Base-by-base conservation (phyloP, 2,888 invertebrate genomes). In the Lasioglossum leucozonium region DNA sequence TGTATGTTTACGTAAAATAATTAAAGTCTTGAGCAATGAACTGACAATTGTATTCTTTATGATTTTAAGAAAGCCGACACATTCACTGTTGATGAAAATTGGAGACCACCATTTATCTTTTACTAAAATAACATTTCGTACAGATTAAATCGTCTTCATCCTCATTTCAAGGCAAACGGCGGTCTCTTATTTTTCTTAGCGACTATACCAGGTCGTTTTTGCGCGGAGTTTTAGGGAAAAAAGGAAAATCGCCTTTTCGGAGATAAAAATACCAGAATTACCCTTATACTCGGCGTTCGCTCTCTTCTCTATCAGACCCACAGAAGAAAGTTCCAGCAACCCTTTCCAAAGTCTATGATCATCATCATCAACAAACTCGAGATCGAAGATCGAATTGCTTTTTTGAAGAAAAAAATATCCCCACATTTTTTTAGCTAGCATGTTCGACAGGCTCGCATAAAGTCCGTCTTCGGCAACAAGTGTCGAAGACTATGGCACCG, bases 1-100 rank as follows among this genome's bases (percentile, higher is more conserved):
- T 81, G 85, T 81, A 80, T 47, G 58, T 81, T 81, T 71, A 47
- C 18, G 40, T 34, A 65, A 44, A 47, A 72, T 42, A 11, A 85
- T 85, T 85, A 85, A 85, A 85, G 77, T 74, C 74, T 65, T 77
- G 4, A 72, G 30, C 34, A 81, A 34, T 1, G 51, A 44, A 16
- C 11, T 26, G 1, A n/a, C n/a, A 22, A 16, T 76, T 16, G 34
- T 71, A 47, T 34, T 16, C 55, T 30, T 16, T 62, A 62, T 16
- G 5, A 26, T 30, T 62, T 62, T 62, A 62, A 30, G 30, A 30
- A 62, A 62, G 13, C 16, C 30, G 22, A n/a, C 1, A n/a, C 10
- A 10, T 51, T 51, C n/a, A 51, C 10, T n/a, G 51, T 51, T 22
- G 51, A 51, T n/a, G 51, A 10, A 51, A 51, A n/a, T 51, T 51